phyloP scores from a whole-genome alignment of 2,888 invertebrate genomes.

The Lucinisca nassula region DNA sequence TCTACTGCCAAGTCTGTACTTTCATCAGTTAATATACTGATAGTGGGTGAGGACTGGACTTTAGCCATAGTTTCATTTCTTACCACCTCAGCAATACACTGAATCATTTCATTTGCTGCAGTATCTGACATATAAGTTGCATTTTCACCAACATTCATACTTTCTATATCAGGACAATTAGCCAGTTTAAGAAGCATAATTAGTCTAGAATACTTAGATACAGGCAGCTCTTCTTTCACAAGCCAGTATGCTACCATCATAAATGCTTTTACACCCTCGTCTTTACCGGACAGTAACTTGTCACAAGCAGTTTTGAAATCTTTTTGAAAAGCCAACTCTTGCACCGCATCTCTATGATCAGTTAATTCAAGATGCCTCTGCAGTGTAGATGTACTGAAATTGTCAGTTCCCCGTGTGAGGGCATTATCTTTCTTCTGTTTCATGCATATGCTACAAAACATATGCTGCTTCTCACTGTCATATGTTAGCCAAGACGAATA shows the following conservation, averaged over 20 bases:
- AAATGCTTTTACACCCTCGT: too few relatives aligned
- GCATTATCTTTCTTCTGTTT: slow-evolving; percentile 30
- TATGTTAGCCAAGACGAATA: slow-evolving; percentile 23
- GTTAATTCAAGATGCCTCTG: slow-evolving; percentile 29
- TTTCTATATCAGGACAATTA: too few relatives aligned
- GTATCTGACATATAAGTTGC: not conserved
- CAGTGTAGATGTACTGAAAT: slow-evolving; percentile 42
- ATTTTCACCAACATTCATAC: not conserved
- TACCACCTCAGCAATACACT: not conserved
- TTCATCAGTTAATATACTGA: slow-evolving; percentile 31
- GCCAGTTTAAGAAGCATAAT: too few relatives aligned
- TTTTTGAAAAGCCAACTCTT: not conserved
- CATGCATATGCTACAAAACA: slow-evolving; percentile 18
- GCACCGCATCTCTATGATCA: slow-evolving; percentile 31
- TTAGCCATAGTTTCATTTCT: not conserved
- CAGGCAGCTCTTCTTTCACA: too few relatives aligned
- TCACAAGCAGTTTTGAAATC: too few relatives aligned
- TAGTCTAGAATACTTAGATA: too few relatives aligned
- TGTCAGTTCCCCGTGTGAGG: not conserved
- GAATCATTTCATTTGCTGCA: not conserved
- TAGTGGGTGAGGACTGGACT: not conserved
- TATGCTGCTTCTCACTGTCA: not conserved
- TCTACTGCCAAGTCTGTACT: slow-evolving; percentile 28
- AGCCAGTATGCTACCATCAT: too few relatives aligned
- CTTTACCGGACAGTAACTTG: too few relatives aligned